Conservation (phyloP, 2,797 vertebrate genomes). For the Acanthurus leucopareius region DNA sequence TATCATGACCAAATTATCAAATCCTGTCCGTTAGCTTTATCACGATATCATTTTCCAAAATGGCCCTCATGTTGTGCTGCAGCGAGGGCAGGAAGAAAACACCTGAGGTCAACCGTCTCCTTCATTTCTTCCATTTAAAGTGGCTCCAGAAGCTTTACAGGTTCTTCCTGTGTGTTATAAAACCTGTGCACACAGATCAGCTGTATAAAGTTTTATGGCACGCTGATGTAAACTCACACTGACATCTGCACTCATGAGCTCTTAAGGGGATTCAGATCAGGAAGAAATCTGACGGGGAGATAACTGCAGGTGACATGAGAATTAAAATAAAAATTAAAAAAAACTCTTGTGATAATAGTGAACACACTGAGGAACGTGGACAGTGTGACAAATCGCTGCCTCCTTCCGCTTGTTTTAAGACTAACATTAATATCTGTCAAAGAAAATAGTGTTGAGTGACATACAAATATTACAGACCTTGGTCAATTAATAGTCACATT, state of each 20-base stretch:
- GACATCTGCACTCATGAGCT: slow-evolving; percentile 61
- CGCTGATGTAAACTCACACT: slow-evolving; percentile 59
- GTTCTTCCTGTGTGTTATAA: slow-evolving; percentile 34
- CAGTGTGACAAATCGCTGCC: slow-evolving; percentile 59
- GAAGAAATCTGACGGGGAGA: slow-evolving; percentile 42
- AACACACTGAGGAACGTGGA: slow-evolving; percentile 61
- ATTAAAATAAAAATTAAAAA: slow-evolving; percentile 26
- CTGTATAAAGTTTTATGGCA: slow-evolving; percentile 62
- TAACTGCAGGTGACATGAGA: slow-evolving; percentile 26
- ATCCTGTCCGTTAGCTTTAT: slow-evolving; percentile 26
- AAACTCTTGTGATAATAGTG: slow-evolving; percentile 49
- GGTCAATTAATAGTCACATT: slow-evolving; percentile 81
- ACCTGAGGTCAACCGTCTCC: slow-evolving; percentile 62
- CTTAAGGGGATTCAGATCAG: slow-evolving; percentile 60
- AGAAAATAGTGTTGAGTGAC: slow-evolving; percentile 70
- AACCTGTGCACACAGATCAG: slow-evolving; percentile 44
- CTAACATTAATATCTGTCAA: slow-evolving; percentile 67
- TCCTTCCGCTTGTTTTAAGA: slow-evolving; percentile 52
- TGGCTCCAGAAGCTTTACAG: slow-evolving; percentile 36
- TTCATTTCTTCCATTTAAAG: slow-evolving; percentile 43
- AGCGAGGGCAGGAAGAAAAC: slow-evolving; percentile 51
- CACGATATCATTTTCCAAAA: slow-evolving; percentile 27
- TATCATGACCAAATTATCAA: slow-evolving; percentile 17
- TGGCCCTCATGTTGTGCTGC: slow-evolving; percentile 29
- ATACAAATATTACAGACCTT: slow-evolving; percentile 81